Evolutionary conservation across 1,140 invertebrate genomes (phyloP), one percentile per base, ranked within the genome.

Genomic region (Ectropis grisescens): DNA sequence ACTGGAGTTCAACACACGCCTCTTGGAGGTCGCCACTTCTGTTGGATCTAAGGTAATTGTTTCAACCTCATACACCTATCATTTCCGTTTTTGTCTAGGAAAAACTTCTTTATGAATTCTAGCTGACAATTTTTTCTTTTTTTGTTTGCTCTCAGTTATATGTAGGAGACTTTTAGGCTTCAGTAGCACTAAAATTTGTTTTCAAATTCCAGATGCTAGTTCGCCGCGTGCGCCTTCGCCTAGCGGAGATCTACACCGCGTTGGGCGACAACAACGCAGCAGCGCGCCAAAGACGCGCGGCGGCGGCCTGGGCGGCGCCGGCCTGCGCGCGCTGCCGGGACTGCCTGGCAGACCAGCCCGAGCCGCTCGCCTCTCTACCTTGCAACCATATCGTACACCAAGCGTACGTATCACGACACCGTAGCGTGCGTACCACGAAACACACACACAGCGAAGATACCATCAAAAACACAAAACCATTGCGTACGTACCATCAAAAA

Each of bases 301-400:
- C 91, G 0, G 84, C 85, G 5, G 89, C 91, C 39, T 89, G 89
- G 41, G 90, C 91, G 32, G 79, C 93, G 30, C 79, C 93, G 2
- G 85, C 88, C 22, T 94, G 93, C 60, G 92, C 90, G 5, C 87
- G 89, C 0, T 94, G 92, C 52, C 87, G 88, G 19, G 85, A 90
- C 44, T 85, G 90, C 2, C 89, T 93, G 53, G 92, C 91, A 0
- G 58, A 65, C 6, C 47, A 55, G 2, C 72, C 90, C 2, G 89
- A 92, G 53, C 84, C 88, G 8, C 76, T 94, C 6, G 93, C 93
- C 47, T 90, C 91, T 9, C 67, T 94, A 37, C 92, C 92, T 2
- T 94, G 93, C 74, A 89, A 91, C 1, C 93, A 94, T 64, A 93
- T 94, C 52, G 84, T 94, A 16, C 92, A 94, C 60, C 90, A 92